Conservation (phyloP, 2,113 vertebrate genomes). For the Okapia johnstoni region DNA sequence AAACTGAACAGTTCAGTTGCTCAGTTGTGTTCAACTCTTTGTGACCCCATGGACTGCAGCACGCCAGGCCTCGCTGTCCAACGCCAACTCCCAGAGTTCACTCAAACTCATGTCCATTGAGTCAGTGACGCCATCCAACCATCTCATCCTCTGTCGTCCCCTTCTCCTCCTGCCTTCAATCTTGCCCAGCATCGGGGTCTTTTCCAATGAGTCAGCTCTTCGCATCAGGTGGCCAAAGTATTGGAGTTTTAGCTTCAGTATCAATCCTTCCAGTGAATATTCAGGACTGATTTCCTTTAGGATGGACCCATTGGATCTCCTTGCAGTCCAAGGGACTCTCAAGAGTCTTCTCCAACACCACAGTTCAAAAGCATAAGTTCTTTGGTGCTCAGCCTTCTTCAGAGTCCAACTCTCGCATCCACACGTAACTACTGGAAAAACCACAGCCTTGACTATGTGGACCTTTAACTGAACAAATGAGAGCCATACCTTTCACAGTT, state of each 20-base stretch:
- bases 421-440: neutral
- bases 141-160: accelerated
- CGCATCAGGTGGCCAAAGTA: neutral
- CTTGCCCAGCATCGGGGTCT: neutral
- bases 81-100: neutral
- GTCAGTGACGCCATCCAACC: neutral
- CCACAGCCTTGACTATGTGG: neutral
- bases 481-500: neutral
- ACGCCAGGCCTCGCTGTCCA: neutral
- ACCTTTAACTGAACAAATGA: neutral
- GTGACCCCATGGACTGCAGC: neutral
- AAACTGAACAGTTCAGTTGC: neutral
- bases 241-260: neutral
- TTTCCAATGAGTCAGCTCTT: neutral
- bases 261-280: neutral
- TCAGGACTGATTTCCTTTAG: neutral
- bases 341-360: neutral
- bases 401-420: neutral
- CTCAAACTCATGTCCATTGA: neutral
- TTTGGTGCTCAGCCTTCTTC: accelerated
- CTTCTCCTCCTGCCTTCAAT: neutral
- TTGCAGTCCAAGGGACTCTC: neutral
- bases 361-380: neutral
- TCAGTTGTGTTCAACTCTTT: neutral
- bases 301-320: neutral